Percentiles rank a stretch among this genome's conserved stretches.
These are phyloP conservation scores for Trypoxylon attenuatum DNA, from an alignment of 2,888 invertebrate genomes.

Conservation along the genomic window DNA sequence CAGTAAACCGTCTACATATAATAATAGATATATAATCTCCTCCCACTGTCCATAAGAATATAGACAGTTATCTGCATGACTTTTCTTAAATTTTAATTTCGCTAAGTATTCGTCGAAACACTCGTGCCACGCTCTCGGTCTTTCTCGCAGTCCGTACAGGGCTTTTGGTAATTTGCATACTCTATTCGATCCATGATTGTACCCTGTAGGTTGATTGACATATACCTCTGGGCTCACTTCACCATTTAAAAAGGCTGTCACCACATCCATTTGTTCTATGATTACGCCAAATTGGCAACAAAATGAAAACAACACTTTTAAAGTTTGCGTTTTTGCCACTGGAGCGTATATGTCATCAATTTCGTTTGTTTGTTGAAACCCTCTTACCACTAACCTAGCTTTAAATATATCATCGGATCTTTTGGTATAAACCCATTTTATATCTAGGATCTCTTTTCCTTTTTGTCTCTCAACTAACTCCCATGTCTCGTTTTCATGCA, in stretches of 20 bases:
- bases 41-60: no score
- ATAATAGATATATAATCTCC: neutral
- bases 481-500: no score
- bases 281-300: slow-evolving; percentile 22
- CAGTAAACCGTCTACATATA: no score
- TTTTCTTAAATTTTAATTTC: slow-evolving; percentile 9
- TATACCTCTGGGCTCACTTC: slow-evolving; percentile 10
- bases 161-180: slow-evolving; percentile 10
- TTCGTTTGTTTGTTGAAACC: no score
- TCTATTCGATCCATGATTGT: neutral
- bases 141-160: slow-evolving; percentile 14
- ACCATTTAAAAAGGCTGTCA: neutral
- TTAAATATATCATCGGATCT: no score
- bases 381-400: no score
- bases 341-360: no score
- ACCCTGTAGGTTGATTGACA: slow-evolving; percentile 9
- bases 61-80: neutral
- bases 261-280: slow-evolving; percentile 37
- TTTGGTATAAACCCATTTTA: no score
- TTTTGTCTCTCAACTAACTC: no score
- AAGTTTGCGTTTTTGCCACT: no score
- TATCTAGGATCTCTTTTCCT: no score
- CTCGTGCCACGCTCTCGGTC: slow-evolving; percentile 15
- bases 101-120: slow-evolving; percentile 3
- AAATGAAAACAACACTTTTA: slow-evolving; percentile 24